phyloP scores from a whole-genome alignment of 2,113 vertebrate genomes.

The Alexandromys fortis region DNA sequence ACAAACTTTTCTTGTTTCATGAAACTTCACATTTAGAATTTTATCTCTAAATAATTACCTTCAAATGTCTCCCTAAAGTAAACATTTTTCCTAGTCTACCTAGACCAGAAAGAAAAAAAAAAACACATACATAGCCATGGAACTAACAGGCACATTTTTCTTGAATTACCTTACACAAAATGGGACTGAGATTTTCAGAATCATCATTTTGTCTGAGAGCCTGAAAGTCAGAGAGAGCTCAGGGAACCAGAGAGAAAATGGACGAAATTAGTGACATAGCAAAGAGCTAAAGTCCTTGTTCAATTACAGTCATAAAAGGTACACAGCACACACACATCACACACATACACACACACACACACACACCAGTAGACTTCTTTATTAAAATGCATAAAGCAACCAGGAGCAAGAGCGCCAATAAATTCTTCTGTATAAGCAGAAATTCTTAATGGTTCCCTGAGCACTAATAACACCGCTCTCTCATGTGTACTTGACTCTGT shows the following conservation, averaged over 20 bases:
- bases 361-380: constrained; percentile 80
- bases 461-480: constrained; percentile 88
- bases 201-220: background rate
- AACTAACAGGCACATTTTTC: constrained; percentile 45
- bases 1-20: constrained; percentile 46
- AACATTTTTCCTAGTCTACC: constrained; percentile 33
- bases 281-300: constrained; percentile 57
- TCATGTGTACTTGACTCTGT: constrained; percentile 90
- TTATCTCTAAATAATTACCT: constrained; percentile 49
- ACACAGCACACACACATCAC: background rate
- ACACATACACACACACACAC: constrained; percentile 37
- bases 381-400: constrained; percentile 89
- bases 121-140: background rate
- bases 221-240: constrained; percentile 33
- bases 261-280: background rate
- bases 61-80: constrained; percentile 46
- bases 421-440: constrained; percentile 89
- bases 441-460: constrained; percentile 89
- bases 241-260: background rate
- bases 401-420: constrained; percentile 88
- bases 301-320: constrained; percentile 51
- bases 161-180: constrained; percentile 58
- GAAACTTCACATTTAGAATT: constrained; percentile 42
- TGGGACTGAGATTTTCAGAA: constrained; percentile 40
- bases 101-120: constrained; percentile 35